Percentiles rank a stretch among this genome's conserved stretches.
Evolutionary conservation across 2,797 vertebrate species (phyloP).

Genomic region (Rhyacichthys aspro): DNA sequence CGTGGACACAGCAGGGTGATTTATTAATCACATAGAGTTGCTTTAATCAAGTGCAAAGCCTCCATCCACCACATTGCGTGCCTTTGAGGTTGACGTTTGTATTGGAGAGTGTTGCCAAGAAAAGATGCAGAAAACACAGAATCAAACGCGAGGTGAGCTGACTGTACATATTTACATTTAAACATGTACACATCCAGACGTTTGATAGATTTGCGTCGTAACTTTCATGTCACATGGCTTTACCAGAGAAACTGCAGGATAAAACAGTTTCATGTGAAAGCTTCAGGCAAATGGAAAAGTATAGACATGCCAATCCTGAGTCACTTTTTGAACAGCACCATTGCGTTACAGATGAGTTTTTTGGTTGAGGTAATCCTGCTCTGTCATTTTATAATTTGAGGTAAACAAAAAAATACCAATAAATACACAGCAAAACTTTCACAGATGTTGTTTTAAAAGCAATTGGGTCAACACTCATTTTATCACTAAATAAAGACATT

Average conservation of each 20-base stretch:
- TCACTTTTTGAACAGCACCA: constrained; percentile 54
- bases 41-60: constrained; percentile 56
- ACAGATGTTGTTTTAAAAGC: constrained; percentile 56
- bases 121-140: constrained; percentile 24
- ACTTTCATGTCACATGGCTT: constrained; percentile 32
- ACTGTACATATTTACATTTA: constrained; percentile 40
- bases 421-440: constrained; percentile 59
- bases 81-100: constrained; percentile 53
- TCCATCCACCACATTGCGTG: constrained; percentile 29
- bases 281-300: constrained; percentile 55
- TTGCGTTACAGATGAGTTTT: constrained; percentile 55
- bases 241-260: constrained; percentile 29
- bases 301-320: constrained; percentile 53
- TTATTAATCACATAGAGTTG: constrained; percentile 64
- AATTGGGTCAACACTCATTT: constrained; percentile 26
- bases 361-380: constrained; percentile 53
- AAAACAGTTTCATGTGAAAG: constrained; percentile 40
- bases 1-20: constrained; percentile 43
- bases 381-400: constrained; percentile 52
- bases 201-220: constrained; percentile 48
- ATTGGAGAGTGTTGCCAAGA: constrained; percentile 32
- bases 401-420: constrained; percentile 65
- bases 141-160: constrained; percentile 26
- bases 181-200: constrained; percentile 34
- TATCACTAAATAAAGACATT: constrained; percentile 42